Evolutionary conservation across 2,888 invertebrate genomes (phyloP).

Genomic region (Amorpha juglandis): DNA sequence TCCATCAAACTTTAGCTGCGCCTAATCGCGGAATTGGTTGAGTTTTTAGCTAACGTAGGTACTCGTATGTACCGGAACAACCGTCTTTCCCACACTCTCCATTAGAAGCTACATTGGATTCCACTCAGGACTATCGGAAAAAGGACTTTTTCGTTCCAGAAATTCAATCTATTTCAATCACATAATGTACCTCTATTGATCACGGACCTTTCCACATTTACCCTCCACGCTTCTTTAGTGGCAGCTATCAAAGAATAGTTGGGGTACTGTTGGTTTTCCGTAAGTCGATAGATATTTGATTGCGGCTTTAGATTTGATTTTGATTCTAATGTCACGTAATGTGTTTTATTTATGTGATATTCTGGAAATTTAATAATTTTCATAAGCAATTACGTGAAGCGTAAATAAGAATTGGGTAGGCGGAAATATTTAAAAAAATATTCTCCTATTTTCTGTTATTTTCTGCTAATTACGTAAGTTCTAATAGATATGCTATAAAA

Average conservation of each 20-base stretch:
- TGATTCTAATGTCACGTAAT: background rate
- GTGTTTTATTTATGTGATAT: too few relatives aligned
- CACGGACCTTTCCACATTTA: constrained; percentile 30
- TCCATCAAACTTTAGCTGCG: background rate
- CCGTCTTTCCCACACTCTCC: constrained; percentile 24
- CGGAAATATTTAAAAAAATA: too few relatives aligned
- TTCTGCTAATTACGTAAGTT: too few relatives aligned
- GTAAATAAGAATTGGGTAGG: too few relatives aligned
- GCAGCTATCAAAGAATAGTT: background rate
- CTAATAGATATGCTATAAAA: too few relatives aligned
- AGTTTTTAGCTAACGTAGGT: constrained; percentile 9
- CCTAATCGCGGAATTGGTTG: background rate
- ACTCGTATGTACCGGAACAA: background rate
- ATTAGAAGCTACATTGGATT: constrained; percentile 30
- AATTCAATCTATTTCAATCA: constrained; percentile 39
- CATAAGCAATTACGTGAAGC: too few relatives aligned
- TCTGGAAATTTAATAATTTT: too few relatives aligned
- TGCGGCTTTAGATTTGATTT: background rate
- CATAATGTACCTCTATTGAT: constrained; percentile 35
- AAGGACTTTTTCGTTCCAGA: constrained; percentile 28
- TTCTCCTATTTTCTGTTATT: too few relatives aligned
- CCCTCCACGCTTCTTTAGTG: constrained; percentile 25
- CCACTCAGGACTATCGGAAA: constrained; percentile 29
- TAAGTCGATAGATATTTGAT: background rate
- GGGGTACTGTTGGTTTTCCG: constrained; percentile 2